Evolutionary conservation across 1,140 invertebrate species (phyloP), one percentile per base, ranked within the genome.

Genomic region (Brachionus rotundiformis): DNA sequence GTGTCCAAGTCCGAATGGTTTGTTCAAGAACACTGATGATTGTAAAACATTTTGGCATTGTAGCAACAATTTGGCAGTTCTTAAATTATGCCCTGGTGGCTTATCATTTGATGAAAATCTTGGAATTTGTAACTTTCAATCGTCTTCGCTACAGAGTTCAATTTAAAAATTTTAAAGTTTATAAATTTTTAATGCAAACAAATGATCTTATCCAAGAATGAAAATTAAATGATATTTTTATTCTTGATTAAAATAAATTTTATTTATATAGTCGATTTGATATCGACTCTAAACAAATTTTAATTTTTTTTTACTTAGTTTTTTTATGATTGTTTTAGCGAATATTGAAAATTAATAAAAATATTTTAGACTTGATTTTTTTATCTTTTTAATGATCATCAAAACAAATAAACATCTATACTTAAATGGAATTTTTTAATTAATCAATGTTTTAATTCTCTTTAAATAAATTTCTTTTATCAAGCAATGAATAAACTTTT

Each of bases 111-210:
- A 68, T 33, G 63, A 31, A 33, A 68, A 68, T 33, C 11, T 19
- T 68, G 63, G 63, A n/a, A 19, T 68, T 68, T 68, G 63, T 68
- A 33, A 68, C 36, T 68, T 39, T 16, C 33, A 68, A 68, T 33
- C 27, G 1, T 5, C 5, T 13, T 7, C 0, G n/a, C 33, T 19
- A 33, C 27, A 31, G n/a, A 11, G 29, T n/a, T 33, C 27, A 16
- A 39, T 11, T 33, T 68, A 19, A 68, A 49, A 0, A 49, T 49
- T 23, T 36, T 5, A 36, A 36, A 36, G 8, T 36, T n/a, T n/a
- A n/a, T n/a, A n/a, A 8, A 49, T 5, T 49, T 49, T 49, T 19
- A 0, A 23, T 49, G 6, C 5, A 7, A 49, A 49, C n/a, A n/a
- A 11, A 19, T n/a, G n/a, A 41, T 41, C 8, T 41, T 13, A 41